Evolutionary conservation across 2,113 vertebrate genomes (phyloP), one percentile per base, ranked within the genome.

Genomic region (Garra rufa): DNA sequence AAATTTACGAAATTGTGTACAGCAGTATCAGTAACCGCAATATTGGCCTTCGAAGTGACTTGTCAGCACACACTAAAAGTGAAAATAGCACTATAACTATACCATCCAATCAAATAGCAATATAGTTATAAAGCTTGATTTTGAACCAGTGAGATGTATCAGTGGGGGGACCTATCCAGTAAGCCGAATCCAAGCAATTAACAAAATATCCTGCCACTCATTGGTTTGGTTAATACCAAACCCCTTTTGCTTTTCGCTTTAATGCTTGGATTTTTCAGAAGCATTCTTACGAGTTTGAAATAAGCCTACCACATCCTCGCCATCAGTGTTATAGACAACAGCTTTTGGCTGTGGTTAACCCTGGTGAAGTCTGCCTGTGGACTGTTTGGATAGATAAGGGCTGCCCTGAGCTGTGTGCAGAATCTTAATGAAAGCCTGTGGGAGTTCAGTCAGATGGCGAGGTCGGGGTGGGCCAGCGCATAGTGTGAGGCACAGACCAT

Each of bases 401-500:
- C n/a, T 50, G 61, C 26, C 46, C 7, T 59, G 75, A 80, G 24
- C 48, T 57, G 41, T 73, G 34, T 78, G 8, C 19, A 38, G 52
- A 85, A 71, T 69, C n/a, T 8, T 70, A 69, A 78, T 78, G 59
- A 55, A 30, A 41, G 55, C 52, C 26, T 15, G 11, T 63, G 70
- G 55, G 70, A 61, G 26, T 63, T 61, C 13, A 17, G 76, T 44
- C 76, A 61, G 38, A 48, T 14, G 41, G n/a, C 15, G 11, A 52
- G 69, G 15, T 21, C 44, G 6, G 28, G n/a, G 14, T 38, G 24
- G 48, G 34, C 76, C 34, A 50, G 21, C 9, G n/a, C 59, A 55
- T 59, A 70, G 21, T 43, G 61, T 15, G 46, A 69, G 46, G 30
- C 28, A 9, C 11, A 41, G 46, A 3, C 24, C 9, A 21, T 57